Percentiles rank a stretch among this genome's conserved stretches.
Conservation (phyloP, 2,888 invertebrate genomes). For the Cyclophora punctaria region DNA sequence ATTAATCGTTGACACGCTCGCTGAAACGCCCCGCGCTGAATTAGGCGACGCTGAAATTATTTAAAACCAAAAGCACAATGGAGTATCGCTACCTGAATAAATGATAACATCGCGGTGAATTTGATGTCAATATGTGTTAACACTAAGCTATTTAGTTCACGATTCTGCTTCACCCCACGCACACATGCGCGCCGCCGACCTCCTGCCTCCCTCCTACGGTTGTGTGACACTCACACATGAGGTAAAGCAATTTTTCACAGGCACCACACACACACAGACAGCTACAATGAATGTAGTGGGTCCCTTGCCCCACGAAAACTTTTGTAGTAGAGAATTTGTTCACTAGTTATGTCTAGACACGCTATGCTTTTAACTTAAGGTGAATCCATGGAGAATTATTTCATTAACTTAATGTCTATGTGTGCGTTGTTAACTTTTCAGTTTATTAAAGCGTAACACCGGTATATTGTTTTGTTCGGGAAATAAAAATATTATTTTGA, state of each 20-base stretch:
- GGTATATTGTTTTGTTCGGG: too few species aligned
- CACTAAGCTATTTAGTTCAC: conserved; percentile 76
- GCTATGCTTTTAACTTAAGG: conserved; percentile 65
- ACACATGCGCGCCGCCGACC: conserved; percentile 26
- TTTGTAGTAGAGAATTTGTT: conserved; percentile 71
- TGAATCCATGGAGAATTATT: conserved; percentile 47
- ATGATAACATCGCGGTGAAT: conserved; percentile 74
- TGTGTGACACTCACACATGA: conserved; percentile 45
- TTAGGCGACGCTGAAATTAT: conserved; percentile 33
- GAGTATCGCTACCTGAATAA: conserved; percentile 70
- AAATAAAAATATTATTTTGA: too few species aligned
- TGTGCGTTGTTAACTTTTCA: too few species aligned
- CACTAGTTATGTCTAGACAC: conserved; percentile 72
- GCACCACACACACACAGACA: conserved; percentile 51
- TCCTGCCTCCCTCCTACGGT: conserved; percentile 19
- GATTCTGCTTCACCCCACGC: conserved; percentile 55
- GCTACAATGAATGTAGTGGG: conserved; percentile 54
- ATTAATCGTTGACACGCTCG: conserved; percentile 55
- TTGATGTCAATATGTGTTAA: conserved; percentile 76
- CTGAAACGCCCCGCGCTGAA: conserved; percentile 32
- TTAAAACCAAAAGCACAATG: conserved; percentile 57
- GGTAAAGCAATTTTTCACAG: conserved; percentile 69
- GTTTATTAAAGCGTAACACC: too few species aligned
- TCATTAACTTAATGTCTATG: too few species aligned
- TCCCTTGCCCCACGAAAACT: conserved; percentile 68